These are phyloP conservation scores for Craseonycteris thonglongyai DNA, from an alignment of 2,113 vertebrate species.

Conservation along the genomic window DNA sequence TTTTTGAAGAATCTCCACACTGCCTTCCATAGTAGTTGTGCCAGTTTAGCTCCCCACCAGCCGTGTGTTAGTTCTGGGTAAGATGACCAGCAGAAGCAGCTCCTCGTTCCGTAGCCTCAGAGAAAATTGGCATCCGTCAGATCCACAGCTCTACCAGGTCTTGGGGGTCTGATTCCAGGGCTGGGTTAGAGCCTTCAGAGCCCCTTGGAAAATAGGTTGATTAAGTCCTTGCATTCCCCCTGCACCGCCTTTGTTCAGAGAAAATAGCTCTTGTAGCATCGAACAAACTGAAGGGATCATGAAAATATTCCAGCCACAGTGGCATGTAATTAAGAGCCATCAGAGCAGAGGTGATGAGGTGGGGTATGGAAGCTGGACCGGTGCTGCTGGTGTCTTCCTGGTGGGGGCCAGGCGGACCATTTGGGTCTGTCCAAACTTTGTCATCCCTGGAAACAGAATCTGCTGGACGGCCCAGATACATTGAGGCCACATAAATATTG, in stretches of 20 bases:
- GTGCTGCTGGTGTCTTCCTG: background rate
- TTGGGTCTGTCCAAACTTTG: background rate
- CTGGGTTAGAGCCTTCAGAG: background rate
- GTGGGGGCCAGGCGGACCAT: background rate
- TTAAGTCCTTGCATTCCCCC: constrained; percentile 36
- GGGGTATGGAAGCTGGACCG: background rate
- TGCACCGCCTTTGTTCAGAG: constrained; percentile 25
- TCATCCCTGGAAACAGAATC: background rate
- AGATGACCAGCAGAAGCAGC: background rate
- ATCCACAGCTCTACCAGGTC: background rate
- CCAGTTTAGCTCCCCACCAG: too few relatives aligned
- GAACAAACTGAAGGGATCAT: constrained; percentile 34
- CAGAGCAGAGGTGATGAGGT: constrained; percentile 32
- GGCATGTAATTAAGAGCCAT: constrained; percentile 40
- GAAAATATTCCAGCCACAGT: constrained; percentile 38
- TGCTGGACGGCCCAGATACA: background rate
- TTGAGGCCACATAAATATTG: background rate
- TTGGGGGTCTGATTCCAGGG: background rate
- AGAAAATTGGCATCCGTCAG: background rate
- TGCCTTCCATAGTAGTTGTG: too few relatives aligned
- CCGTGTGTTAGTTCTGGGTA: too few relatives aligned
- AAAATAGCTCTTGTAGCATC: constrained; percentile 24
- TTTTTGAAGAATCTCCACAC: too few relatives aligned
- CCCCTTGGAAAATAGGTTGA: background rate
- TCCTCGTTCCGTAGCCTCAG: background rate